A percentile compares a stretch with the other conserved stretches of the same genome.
phyloP scores from a whole-genome alignment of 2,888 invertebrate species.

The Heliconius ismenius region DNA sequence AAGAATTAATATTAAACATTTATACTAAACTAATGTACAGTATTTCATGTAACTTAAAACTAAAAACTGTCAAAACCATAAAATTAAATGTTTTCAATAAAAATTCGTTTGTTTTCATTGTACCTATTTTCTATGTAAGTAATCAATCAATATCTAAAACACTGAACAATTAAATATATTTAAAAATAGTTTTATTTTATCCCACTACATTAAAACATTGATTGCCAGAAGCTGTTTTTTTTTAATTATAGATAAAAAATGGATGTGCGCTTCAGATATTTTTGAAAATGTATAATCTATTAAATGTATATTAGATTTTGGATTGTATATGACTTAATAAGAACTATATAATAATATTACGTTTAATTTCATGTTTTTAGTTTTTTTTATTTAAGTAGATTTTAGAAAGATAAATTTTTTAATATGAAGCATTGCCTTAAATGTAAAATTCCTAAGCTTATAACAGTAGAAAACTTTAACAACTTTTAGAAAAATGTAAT shows the following conservation, averaged over 20 bases:
- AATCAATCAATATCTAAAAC: conserved; percentile 12
- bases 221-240: conserved; percentile 15
- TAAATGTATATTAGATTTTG: conserved; percentile 10
- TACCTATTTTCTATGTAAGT: conserved; percentile 46
- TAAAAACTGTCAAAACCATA: conserved; percentile 55
- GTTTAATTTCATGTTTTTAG: conserved; percentile 2
- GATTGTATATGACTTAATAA: conserved; percentile 5
- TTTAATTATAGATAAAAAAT: conserved; percentile 7
- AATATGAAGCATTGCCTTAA: conserved; percentile 22
- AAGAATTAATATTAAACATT: conserved; percentile 44
- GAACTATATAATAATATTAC: conserved; percentile 7
- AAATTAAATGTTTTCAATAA: conserved; percentile 49
- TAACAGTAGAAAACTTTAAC: conserved; percentile 34
- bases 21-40: conserved; percentile 51
- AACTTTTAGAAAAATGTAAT: conserved; percentile 26
- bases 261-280: conserved; percentile 22
- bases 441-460: conserved; percentile 26
- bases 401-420: conserved; percentile 23
- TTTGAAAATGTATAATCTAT: conserved; percentile 1
- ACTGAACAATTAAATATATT: conserved; percentile 6
- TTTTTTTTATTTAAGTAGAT: conserved; percentile 18
- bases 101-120: conserved; percentile 66
- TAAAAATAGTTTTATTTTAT: conserved; percentile 8
- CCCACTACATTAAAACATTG: not conserved
- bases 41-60: conserved; percentile 53